Percentiles rank a stretch among this genome's conserved stretches.
Conservation (phyloP, 2,113 vertebrate species). For the Papio anubis region DNA sequence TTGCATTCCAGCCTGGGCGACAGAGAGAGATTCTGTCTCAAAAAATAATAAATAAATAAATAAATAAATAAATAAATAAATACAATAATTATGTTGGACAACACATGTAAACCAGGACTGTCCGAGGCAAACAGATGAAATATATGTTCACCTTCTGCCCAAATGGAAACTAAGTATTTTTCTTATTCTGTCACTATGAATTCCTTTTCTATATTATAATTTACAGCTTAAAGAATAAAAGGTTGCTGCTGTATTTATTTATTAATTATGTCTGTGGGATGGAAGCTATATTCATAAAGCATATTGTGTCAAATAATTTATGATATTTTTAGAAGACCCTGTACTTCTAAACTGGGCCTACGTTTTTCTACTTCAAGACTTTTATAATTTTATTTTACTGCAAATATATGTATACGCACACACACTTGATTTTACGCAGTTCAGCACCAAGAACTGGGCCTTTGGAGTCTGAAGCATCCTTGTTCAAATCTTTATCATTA, state of each 20-base stretch:
- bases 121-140: neutral
- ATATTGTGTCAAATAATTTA: neutral
- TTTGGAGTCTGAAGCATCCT: neutral
- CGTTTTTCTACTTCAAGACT: neutral
- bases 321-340: neutral
- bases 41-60: too few relatives aligned
- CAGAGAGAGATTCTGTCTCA: too few relatives aligned
- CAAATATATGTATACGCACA: neutral
- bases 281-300: neutral
- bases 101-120: neutral
- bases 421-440: neutral
- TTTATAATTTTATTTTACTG: neutral
- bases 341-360: neutral
- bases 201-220: conserved; percentile 1
- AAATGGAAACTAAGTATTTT: neutral
- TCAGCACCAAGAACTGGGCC: neutral
- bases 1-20: too few relatives aligned
- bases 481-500: neutral
- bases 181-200: neutral
- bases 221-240: neutral
- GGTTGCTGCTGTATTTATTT: neutral
- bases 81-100: neutral
- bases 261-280: neutral
- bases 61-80: too few relatives aligned
- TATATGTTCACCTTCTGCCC: neutral